A percentile compares a stretch with the other conserved stretches of the same genome.
phyloP scores from a whole-genome alignment of 2,113 vertebrate species.

The Lamprologus callipterus region DNA sequence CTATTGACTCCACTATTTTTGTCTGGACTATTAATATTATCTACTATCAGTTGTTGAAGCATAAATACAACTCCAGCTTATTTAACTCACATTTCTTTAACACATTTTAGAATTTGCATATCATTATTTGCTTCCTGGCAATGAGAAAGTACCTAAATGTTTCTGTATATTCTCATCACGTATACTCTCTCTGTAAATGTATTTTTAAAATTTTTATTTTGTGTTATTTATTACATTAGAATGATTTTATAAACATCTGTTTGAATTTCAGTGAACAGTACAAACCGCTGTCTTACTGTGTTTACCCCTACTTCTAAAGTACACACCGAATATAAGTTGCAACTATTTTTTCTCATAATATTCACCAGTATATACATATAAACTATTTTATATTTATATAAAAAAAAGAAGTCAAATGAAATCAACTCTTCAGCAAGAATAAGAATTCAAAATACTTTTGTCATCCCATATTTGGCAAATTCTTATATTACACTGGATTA shows the following conservation, averaged over 20 bases:
- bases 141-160: accelerated
- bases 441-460: not conserved
- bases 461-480: not conserved
- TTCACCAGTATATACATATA: not conserved
- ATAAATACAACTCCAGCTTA: not conserved
- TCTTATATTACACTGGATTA: not conserved
- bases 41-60: not conserved
- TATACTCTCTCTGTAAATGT: not conserved
- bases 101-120: not conserved
- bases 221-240: not conserved
- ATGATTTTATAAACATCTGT: not conserved
- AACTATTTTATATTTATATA: accelerated
- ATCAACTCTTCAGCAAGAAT: not conserved
- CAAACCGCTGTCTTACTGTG: not conserved
- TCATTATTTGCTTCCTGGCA: not conserved
- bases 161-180: not conserved
- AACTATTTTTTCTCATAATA: not conserved
- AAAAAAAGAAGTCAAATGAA: not conserved
- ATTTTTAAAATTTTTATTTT: not conserved
- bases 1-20: not conserved
- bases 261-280: not conserved
- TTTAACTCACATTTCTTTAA: not conserved
- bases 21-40: not conserved
- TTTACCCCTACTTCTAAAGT: accelerated
- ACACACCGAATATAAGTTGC: not conserved